A percentile compares a stretch with the other conserved stretches of the same genome.
These are phyloP conservation scores for Drosophila melanosoma DNA, from an alignment of 2,888 invertebrate species.

Conservation along the genomic window DNA sequence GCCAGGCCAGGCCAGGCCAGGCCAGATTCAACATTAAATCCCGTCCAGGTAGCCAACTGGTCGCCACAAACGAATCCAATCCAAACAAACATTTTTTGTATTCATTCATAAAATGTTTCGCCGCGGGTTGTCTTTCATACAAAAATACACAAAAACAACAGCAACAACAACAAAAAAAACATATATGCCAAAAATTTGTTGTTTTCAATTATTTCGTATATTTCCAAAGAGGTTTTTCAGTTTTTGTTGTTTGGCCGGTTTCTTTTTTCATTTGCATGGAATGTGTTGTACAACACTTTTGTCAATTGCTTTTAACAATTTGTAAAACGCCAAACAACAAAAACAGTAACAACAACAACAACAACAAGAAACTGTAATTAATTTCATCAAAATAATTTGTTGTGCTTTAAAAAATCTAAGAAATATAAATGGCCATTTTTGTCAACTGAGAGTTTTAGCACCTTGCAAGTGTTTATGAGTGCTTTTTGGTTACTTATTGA, in stretches of 20 bases:
- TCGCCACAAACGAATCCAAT: conserved; percentile 45
- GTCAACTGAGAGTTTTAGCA: neutral
- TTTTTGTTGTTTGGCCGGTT: conserved; percentile 23
- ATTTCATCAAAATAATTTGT: conserved; percentile 12
- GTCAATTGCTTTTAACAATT: conserved; percentile 48
- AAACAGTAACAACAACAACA: neutral
- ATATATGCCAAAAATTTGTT: conserved; percentile 54
- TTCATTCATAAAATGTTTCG: conserved; percentile 68
- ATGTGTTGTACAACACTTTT: conserved; percentile 47
- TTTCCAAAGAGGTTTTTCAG: conserved; percentile 20
- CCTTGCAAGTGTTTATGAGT: conserved; percentile 1
- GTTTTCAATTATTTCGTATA: conserved; percentile 58
- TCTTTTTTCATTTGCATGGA: conserved; percentile 18
- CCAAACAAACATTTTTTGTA: conserved; percentile 31
- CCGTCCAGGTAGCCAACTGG: conserved; percentile 69
- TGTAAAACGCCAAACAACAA: conserved; percentile 13
- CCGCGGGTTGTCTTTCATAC: conserved; percentile 44
- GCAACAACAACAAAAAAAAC: conserved; percentile 5
- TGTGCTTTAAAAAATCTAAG: conserved; percentile 3
- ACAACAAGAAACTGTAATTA: conserved; percentile 7
- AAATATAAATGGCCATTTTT: neutral
- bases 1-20: conserved; percentile 27
- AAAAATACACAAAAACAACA: conserved; percentile 5
- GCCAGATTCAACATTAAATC: neutral
- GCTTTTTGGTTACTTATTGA: neutral